phyloP scores from a whole-genome alignment of 1,140 invertebrate species.

The Drosophila leontia region DNA sequence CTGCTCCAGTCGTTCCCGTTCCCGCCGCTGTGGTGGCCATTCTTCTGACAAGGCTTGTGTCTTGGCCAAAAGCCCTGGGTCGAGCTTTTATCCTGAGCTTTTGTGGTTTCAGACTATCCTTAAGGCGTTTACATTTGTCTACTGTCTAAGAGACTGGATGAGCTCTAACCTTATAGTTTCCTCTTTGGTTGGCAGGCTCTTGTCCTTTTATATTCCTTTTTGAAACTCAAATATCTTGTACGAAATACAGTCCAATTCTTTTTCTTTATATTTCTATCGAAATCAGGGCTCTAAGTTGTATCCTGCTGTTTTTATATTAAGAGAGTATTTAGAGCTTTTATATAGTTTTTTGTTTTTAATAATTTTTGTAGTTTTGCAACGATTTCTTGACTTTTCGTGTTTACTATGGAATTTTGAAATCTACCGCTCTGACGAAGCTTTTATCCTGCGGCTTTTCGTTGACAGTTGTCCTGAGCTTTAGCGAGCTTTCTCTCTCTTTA shows the following conservation, averaged over 20 bases:
- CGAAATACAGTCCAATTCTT: no score
- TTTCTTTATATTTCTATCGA: background rate
- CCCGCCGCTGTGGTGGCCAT: slow-evolving; percentile 33
- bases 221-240: background rate
- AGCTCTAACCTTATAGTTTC: slow-evolving; percentile 1
- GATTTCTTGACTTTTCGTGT: background rate
- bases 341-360: background rate
- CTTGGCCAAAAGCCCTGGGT: slow-evolving; percentile 34
- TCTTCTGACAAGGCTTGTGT: slow-evolving; percentile 35
- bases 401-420: slow-evolving; percentile 2
- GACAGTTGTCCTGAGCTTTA: slow-evolving; percentile 17
- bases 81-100: slow-evolving; percentile 48
- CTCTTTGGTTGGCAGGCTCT: background rate
- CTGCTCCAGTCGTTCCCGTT: slow-evolving; percentile 2
- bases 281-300: background rate
- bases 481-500: slow-evolving; percentile 48
- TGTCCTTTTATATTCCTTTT: background rate
- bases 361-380: background rate
- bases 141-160: background rate
- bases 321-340: background rate
- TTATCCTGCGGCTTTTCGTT: slow-evolving; percentile 11
- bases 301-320: background rate
- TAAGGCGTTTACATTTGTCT: slow-evolving; percentile 39
- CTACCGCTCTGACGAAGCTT: background rate
- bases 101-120: slow-evolving; percentile 15